Conservation (phyloP, 2,113 vertebrate species). For the Phalacrocorax carbo region DNA sequence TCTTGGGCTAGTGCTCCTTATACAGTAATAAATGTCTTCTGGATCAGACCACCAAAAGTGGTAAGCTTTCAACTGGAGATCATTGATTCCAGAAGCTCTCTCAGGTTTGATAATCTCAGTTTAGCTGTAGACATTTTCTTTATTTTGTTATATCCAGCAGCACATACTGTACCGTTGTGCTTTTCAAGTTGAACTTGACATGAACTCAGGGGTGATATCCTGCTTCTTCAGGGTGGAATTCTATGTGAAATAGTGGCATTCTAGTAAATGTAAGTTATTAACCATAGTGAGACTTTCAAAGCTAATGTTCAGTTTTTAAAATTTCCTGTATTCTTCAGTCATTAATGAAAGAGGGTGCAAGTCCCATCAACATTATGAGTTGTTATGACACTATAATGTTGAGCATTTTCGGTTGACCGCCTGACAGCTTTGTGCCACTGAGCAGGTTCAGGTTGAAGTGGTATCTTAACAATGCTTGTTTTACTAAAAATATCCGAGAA, state of each 20-base stretch:
- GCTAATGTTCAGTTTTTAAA: background rate
- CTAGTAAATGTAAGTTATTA: background rate
- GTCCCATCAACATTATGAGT: background rate
- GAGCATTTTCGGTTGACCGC: background rate
- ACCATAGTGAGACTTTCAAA: background rate
- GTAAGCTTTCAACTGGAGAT: background rate
- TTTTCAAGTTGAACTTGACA: background rate
- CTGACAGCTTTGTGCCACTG: background rate
- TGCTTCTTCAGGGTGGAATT: background rate
- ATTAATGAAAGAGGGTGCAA: background rate
- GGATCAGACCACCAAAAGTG: background rate
- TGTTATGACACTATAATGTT: fast-evolving
- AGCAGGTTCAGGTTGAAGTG: background rate
- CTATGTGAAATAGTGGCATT: background rate
- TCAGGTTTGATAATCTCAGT: conserved; percentile 1
- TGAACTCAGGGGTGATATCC: conserved; percentile 27
- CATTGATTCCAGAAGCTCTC: conserved; percentile 13
- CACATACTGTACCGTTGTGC: background rate
- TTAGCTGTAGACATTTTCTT: conserved; percentile 44
- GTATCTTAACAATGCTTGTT: background rate
- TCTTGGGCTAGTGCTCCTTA: conserved; percentile 1
- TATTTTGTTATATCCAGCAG: conserved; percentile 12
- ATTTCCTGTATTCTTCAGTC: background rate
- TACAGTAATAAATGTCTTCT: conserved; percentile 26
- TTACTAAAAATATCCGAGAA: background rate